Evolutionary conservation across 1,140 invertebrate genomes (phyloP).

Genomic region (Drosophila kikkawai): DNA sequence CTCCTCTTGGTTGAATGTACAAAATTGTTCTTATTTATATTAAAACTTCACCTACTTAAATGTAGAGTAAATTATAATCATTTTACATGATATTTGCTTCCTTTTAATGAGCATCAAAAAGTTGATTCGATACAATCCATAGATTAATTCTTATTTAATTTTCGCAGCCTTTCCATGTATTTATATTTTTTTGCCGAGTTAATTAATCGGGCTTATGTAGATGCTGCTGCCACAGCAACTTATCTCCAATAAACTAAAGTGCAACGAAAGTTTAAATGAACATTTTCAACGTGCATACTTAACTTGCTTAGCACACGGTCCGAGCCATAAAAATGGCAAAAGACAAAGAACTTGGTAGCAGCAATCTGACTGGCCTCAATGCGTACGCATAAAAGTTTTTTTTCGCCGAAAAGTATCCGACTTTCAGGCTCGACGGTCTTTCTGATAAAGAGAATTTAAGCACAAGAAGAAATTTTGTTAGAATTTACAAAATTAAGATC

Average conservation of each 20-base stretch:
- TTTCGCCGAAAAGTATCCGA: constrained; percentile 17
- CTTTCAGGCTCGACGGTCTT: constrained; percentile 57
- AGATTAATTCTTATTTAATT: constrained; percentile 19
- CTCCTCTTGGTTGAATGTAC: too few relatives aligned
- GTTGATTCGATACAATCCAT: neutral
- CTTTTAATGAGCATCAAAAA: neutral
- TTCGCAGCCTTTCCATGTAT: constrained; percentile 15
- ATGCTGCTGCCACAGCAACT: constrained; percentile 28
- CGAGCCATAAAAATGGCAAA: constrained; percentile 59
- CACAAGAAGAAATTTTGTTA: neutral
- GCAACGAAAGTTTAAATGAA: constrained; percentile 61
- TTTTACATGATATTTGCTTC: too few relatives aligned
- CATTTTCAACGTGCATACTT: constrained; percentile 37
- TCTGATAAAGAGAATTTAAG: constrained; percentile 57
- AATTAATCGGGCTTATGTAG: constrained; percentile 65
- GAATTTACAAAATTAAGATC: too few relatives aligned
- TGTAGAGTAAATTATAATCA: too few relatives aligned
- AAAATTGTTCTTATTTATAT: neutral
- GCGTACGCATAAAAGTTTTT: constrained; percentile 38
- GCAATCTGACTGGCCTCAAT: constrained; percentile 47
- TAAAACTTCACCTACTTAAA: neutral
- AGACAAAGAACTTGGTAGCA: constrained; percentile 38
- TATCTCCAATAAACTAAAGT: constrained; percentile 21
- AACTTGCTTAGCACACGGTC: constrained; percentile 52
- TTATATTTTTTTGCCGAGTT: constrained; percentile 54